These are phyloP conservation scores for Rhodophaea formosa DNA, from an alignment of 2,888 invertebrate species.

Conservation along the genomic window DNA sequence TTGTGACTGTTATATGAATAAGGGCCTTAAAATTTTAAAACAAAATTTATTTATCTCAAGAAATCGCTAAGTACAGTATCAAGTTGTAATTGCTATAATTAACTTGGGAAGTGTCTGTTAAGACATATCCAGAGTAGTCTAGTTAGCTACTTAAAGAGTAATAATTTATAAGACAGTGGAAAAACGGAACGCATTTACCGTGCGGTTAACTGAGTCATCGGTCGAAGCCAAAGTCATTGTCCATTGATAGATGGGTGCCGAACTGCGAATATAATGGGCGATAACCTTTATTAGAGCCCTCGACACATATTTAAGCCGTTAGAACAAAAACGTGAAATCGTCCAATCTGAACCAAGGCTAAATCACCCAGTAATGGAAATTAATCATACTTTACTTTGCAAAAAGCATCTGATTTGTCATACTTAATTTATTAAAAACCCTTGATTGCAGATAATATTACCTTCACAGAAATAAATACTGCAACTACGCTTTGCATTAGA, in stretches of 20 bases:
- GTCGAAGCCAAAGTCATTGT: slow-evolving; percentile 11
- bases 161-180: neutral
- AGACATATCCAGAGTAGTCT: too few relatives aligned
- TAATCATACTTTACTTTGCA: slow-evolving; percentile 40
- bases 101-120: too few relatives aligned
- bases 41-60: too few relatives aligned
- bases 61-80: too few relatives aligned
- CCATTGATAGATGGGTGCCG: slow-evolving; percentile 38
- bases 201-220: neutral
- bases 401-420: slow-evolving; percentile 6
- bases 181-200: neutral
- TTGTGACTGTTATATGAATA: too few relatives aligned
- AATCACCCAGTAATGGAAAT: slow-evolving; percentile 55
- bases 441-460: slow-evolving; percentile 7
- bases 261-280: slow-evolving; percentile 40
- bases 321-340: slow-evolving; percentile 79
- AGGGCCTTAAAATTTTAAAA: too few relatives aligned
- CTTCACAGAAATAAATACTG: slow-evolving; percentile 9
- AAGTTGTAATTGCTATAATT: too few relatives aligned
- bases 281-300: slow-evolving; percentile 74
- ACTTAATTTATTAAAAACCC: slow-evolving; percentile 5
- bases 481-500: neutral
- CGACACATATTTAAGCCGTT: slow-evolving; percentile 76
- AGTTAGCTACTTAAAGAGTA: too few relatives aligned
- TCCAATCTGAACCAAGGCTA: slow-evolving; percentile 66